A percentile compares a stretch with the other conserved stretches of the same genome.
Conservation (phyloP, 2,797 vertebrate genomes). For the Anas flavirostris region DNA sequence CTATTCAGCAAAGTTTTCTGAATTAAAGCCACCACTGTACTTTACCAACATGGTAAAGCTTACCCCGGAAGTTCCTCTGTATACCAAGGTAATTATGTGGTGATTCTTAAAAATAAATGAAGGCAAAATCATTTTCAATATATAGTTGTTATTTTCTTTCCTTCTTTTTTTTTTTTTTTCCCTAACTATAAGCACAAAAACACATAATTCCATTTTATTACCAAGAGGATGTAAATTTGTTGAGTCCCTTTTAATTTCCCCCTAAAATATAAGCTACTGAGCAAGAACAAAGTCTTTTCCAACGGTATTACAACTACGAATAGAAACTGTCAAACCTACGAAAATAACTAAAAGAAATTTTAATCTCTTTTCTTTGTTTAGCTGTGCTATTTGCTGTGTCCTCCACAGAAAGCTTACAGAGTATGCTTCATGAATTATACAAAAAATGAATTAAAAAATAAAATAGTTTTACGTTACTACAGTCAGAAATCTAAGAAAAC, state of each 20-base stretch:
- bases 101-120: not conserved
- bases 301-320: not conserved
- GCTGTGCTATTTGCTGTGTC: accelerated
- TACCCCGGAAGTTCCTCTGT: not conserved
- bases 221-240: not conserved
- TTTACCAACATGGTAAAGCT: not conserved
- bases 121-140: not conserved
- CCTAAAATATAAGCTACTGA: not conserved
- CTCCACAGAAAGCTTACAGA: not conserved
- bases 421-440: not conserved
- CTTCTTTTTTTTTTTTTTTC: no score
- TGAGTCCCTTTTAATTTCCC: not conserved
- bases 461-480: not conserved
- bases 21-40: not conserved
- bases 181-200: not conserved
- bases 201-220: not conserved
- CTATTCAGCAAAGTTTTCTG: not conserved
- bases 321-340: not conserved
- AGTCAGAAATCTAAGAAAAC: not conserved
- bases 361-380: not conserved
- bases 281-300: not conserved
- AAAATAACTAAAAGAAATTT: not conserved
- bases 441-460: not conserved
- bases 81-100: not conserved
- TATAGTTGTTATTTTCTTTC: not conserved